Base-by-base conservation (phyloP, 35 echinoderm and acorn worm species). In the Strongylocentrotus purpuratus region DNA sequence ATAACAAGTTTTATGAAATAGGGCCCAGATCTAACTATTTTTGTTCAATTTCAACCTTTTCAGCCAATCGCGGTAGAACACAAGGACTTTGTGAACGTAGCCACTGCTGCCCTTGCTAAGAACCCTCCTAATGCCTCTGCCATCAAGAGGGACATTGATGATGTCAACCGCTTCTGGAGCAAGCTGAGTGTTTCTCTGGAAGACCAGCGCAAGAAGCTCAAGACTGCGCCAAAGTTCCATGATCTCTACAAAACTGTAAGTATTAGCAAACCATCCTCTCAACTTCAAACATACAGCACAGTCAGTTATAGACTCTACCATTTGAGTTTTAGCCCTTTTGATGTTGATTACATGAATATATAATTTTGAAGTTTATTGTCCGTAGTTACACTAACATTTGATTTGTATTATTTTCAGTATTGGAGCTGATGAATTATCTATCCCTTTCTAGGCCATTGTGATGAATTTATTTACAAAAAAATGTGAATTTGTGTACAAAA, bases 111-210 rank as follows among this genome's bases (percentile, higher is more conserved):
- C 31, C 91, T 93, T 12, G 18, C 91, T 45, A 93, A 58, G 91
- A 93, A 93, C 31, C 91, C 91, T 31, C 91, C 91, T 1, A 93
- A 93, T 46, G 91, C 91, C 8, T 58, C 91, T 25, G 91, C 91
- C 18, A 93, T 93, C 91, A 93, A 93, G 48, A 93, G 91, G 31
- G 91, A 93, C 20, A 14, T 93, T 31, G 91, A 93, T 58, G 91
- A 93, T 13, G 31, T 93, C 91, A 93, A 93, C n/a, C 91, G 91
- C 45, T 93, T 50, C 91, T 93, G 91, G 91, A 93, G 91, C 48
- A 93, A 93, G 48, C 47, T 93, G 46, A 47, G 17, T n/a, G 91
- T 93, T 13, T 93, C 91, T 31, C 46, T 93, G 17, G 14, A 93
- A 32, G 91, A 93, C 48, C 91, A 93, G 91, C 45, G 91, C 11